A percentile compares a stretch with the other conserved stretches of the same genome.
phyloP scores from a whole-genome alignment of 1,140 invertebrate genomes.

The Lucilia sericata region DNA sequence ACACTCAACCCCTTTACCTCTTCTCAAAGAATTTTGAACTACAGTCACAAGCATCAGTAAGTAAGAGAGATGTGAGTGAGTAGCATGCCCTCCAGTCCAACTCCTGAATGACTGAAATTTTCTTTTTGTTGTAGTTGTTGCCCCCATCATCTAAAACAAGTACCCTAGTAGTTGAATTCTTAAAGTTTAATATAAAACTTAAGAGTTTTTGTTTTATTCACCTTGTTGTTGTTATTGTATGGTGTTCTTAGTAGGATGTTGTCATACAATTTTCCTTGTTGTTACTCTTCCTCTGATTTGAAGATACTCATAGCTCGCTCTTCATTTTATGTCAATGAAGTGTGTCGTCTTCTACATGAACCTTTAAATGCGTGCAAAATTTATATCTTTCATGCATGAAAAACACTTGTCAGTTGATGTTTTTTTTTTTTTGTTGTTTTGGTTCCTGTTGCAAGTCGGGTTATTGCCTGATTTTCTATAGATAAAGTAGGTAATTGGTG shows the following conservation, averaged over 20 bases:
- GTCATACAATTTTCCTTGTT: background rate
- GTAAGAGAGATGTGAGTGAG: background rate
- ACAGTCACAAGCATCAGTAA: background rate
- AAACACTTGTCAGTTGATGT: constrained; percentile 26
- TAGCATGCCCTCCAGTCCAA: constrained; percentile 18
- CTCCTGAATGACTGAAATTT: constrained; percentile 1
- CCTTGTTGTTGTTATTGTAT: background rate
- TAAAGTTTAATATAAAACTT: background rate
- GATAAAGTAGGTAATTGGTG: background rate
- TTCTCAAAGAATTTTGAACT: background rate
- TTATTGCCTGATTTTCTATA: background rate
- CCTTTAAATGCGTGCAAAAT: constrained; percentile 42
- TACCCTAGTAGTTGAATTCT: background rate
- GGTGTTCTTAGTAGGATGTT: background rate
- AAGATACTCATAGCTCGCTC: background rate
- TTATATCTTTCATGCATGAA: constrained; percentile 29
- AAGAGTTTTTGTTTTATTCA: background rate
- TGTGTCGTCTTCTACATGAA: constrained; percentile 36
- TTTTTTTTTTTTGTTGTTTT: background rate
- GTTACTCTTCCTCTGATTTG: background rate
- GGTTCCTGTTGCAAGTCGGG: background rate
- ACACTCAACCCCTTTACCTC: too few relatives aligned
- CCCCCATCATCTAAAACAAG: background rate
- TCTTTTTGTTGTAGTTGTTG: too few relatives aligned
- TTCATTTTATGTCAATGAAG: constrained; percentile 41